Base-by-base conservation (phyloP, 2,797 vertebrate genomes). In the Bradypodion ventrale region DNA sequence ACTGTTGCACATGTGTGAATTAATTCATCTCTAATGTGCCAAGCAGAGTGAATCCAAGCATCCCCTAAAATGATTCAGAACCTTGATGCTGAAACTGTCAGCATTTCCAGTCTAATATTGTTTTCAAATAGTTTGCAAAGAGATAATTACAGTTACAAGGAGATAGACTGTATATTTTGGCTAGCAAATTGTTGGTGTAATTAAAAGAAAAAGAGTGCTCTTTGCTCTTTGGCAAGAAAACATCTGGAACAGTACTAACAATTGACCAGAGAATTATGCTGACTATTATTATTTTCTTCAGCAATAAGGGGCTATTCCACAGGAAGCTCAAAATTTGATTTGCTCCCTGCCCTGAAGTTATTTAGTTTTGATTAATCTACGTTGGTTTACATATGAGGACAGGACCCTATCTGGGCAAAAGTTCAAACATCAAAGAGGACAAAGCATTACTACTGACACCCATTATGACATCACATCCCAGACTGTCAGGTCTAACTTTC, bases 341-440 rank as follows among this genome's bases (percentile, higher is more conserved):
- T 86, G 3, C 44, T 73, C 2, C 37, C 73, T 32, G 56, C 44
- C 23, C 42, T 68, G 27, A 75, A 83, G 49, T 75, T 83, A 32
- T 59, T 79, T 70, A 83, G 27, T 32, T 37, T 19, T 35, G 25
- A 60, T 81, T 82, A 49, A 52, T 65, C n/a, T 79, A 10, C 66
- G 15, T 78, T 83, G 27, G 59, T 75, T 85, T 68, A 68, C 60
- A 79, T 79, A 66, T 49, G 7, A 59, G 40, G 69, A 7, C 56
- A 37, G n/a, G 69, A 49, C 69, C 37, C 37, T 42, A 65, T 78
- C 69, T 62, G 81, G 40, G 42, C 62, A 59, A 49, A 49, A 62
- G 75, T 68, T 40, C 40, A 79, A 60, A 79, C 40, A 46, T n/a
- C 16, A 42, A 73, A 65, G 25, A 73, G 62, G 65, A 72, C 25